Conservation (phyloP, 2,113 vertebrate species). For the Grammomys surdaster region DNA sequence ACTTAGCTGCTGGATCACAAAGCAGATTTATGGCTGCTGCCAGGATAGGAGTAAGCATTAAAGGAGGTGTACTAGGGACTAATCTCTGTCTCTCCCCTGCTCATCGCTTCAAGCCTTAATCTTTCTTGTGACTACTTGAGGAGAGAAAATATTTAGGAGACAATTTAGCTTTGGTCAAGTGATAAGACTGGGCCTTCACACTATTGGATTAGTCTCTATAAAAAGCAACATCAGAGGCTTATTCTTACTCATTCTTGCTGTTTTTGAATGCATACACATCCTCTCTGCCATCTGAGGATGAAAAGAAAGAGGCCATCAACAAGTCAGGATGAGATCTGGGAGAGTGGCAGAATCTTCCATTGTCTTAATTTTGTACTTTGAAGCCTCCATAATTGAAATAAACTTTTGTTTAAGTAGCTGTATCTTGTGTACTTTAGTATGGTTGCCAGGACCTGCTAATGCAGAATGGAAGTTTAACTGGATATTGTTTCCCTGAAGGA, state of each 20-base stretch:
- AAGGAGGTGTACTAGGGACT: background rate
- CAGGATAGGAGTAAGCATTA: background rate
- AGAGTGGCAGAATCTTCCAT: background rate
- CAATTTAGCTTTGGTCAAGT: background rate
- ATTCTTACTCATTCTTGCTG: background rate
- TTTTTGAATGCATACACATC: too few species aligned
- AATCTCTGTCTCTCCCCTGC: background rate
- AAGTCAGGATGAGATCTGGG: background rate
- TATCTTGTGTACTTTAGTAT: background rate
- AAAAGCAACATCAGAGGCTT: background rate
- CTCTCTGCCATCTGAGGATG: background rate
- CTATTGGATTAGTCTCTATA: background rate
- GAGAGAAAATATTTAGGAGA: background rate
- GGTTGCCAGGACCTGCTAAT: background rate
- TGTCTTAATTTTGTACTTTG: background rate
- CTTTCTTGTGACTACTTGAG: background rate
- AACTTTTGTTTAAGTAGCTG: background rate
- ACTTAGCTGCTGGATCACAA: background rate
- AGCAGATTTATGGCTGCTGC: background rate
- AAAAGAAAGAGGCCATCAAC: background rate
- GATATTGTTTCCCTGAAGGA: constrained; percentile 3
- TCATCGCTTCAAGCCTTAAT: background rate
- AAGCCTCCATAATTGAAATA: background rate
- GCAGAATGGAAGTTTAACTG: background rate
- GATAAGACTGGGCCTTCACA: background rate